Evolutionary conservation across 2,888 invertebrate species (phyloP).

Genomic region (Callyntrura sp.): DNA sequence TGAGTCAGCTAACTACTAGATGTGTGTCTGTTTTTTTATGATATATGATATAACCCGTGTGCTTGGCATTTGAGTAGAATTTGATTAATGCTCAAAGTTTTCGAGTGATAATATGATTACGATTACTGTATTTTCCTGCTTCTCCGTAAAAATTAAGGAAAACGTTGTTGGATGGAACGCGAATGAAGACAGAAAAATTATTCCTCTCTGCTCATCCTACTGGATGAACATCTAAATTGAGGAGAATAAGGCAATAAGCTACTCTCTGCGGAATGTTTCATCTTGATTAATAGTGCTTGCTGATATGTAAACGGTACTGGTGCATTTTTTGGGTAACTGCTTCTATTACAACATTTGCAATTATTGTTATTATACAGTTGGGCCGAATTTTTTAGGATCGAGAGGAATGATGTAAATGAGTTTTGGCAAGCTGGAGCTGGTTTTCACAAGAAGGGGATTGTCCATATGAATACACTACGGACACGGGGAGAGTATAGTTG

Average conservation of each 20-base stretch:
- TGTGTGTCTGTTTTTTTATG: background rate
- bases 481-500: too few relatives aligned
- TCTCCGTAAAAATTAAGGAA: background rate
- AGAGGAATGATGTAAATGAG: background rate
- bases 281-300: background rate
- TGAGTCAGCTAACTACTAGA: background rate
- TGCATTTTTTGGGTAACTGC: slow-evolving; percentile 2
- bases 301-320: background rate
- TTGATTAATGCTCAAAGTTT: slow-evolving; percentile 50
- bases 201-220: background rate
- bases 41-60: background rate
- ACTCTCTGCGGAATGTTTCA: background rate
- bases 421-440: slow-evolving; percentile 37
- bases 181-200: background rate
- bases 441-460: background rate
- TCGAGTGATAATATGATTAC: slow-evolving; percentile 9
- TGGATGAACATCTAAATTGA: background rate
- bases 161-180: background rate
- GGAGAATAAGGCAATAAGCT: background rate
- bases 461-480: too few relatives aligned
- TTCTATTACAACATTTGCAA: slow-evolving; percentile 21
- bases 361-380: background rate
- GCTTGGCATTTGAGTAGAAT: slow-evolving; percentile 26
- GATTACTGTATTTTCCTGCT: slow-evolving; percentile 15
- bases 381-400: background rate